Evolutionary conservation across 2,888 invertebrate genomes (phyloP).

Genomic region (Philereme vetulata): DNA sequence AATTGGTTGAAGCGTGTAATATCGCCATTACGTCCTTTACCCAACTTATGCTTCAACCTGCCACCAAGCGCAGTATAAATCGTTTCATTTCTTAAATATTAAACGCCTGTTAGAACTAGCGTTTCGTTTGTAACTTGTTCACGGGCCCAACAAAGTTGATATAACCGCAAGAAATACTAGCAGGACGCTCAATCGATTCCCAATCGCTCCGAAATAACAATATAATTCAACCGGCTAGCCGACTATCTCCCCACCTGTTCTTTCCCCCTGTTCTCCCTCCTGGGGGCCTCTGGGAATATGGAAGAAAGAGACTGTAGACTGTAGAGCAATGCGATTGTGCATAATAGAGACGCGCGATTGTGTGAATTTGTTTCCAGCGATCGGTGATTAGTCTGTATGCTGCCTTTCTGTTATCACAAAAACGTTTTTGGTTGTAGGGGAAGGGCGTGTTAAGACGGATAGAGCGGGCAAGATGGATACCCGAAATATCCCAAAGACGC

Average conservation of each 20-base stretch:
- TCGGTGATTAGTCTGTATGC: too few species aligned
- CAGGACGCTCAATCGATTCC: conserved; percentile 48
- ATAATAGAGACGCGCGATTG: background rate
- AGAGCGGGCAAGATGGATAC: too few species aligned
- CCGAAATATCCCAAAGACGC: too few species aligned
- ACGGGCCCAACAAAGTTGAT: conserved; percentile 31
- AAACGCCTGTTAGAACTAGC: background rate
- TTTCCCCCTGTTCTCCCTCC: conserved; percentile 22
- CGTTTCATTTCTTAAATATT: too few species aligned
- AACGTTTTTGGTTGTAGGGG: too few species aligned
- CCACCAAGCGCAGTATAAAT: too few species aligned
- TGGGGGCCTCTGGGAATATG: conserved; percentile 33
- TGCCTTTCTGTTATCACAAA: too few species aligned
- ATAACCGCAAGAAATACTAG: conserved; percentile 39
- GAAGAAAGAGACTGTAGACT: conserved; percentile 36
- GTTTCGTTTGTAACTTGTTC: conserved; percentile 18
- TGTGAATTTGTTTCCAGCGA: too few species aligned
- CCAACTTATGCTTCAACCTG: too few species aligned
- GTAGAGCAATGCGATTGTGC: background rate
- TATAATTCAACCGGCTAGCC: conserved; percentile 55
- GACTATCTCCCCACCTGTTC: conserved; percentile 38
- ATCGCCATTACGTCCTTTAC: too few species aligned
- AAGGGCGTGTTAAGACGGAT: too few species aligned
- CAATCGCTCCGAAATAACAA: conserved; percentile 49
- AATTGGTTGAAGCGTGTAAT: too few species aligned